These are phyloP conservation scores for Phalacrocorax aristotelis DNA, from an alignment of 2,113 vertebrate species.

Conservation along the genomic window DNA sequence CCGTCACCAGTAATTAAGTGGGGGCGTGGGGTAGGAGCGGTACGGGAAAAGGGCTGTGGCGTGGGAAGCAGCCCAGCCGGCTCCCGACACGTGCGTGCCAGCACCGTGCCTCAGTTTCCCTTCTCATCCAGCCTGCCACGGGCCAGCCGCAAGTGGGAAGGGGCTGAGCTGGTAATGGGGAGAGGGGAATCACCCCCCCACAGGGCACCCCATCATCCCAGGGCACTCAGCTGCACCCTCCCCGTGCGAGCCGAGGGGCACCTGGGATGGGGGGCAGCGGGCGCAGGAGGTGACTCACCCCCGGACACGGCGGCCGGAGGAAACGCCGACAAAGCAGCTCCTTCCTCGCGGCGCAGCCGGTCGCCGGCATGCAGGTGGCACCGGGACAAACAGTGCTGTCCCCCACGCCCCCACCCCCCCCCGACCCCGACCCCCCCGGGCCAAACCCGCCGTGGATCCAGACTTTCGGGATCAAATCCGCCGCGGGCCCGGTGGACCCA, in stretches of 20 bases:
- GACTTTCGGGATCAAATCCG: no score
- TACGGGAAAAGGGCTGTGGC: not conserved
- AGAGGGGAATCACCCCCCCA: no score
- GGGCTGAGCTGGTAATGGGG: not conserved
- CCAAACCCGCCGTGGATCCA: not conserved
- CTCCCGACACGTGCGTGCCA: not conserved
- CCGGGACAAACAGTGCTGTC: not conserved
- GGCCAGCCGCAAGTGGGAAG: no score
- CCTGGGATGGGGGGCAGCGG: accelerated
- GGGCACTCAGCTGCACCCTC: not conserved
- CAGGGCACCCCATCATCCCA: not conserved
- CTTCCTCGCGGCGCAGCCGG: not conserved
- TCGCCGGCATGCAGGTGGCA: not conserved
- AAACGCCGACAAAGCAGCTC: not conserved
- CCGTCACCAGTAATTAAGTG: not conserved
- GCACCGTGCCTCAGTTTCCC: not conserved
- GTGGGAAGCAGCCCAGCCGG: accelerated
- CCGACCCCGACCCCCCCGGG: not conserved
- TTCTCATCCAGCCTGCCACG: not conserved
- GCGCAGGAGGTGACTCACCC: not conserved
- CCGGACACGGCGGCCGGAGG: not conserved
- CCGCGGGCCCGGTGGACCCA: no score
- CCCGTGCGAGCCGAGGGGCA: not conserved
- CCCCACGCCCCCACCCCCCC: not conserved
- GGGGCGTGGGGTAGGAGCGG: not conserved